Evolutionary conservation across 2,888 invertebrate species (phyloP), one percentile per base, ranked within the genome.

Genomic region (Gymnoscelis rufifasciata): DNA sequence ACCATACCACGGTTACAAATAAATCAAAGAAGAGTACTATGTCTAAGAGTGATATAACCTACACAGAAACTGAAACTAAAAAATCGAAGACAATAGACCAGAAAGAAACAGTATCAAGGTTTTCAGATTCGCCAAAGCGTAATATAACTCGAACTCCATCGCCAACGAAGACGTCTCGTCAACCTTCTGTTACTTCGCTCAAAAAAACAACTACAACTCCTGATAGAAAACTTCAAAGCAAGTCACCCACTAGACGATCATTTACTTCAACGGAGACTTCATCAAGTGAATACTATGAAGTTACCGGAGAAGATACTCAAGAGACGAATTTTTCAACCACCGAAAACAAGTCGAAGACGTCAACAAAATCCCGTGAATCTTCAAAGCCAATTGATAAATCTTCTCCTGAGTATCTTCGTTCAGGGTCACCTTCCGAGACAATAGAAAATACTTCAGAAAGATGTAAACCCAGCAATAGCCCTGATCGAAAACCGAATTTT

Each of bases 401-500:
- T 38, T 15, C 43, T 44, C 28, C 46, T 29, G 37, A 55, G 7
- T 28, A 39, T 30, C 30, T 24, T 43, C 40, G 37, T 15, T 46
- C 35, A 14, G 42, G 10, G 24, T 49, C 49, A 10, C 51, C 43
- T 10, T 29, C 40, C 1, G 38, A 15, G 12, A 12, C 48, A 4
- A 31, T 30, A 39, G 29, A 38, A 40, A 23, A 27, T 3, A 29
- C 47, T 40, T n/a, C 46, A 2, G 50, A 49, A n/a, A 51, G 50
- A 31, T 23, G 44, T 27, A 46, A 46, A 40, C 11, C 50, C 14
- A 56, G 39, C 33, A 37, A 45, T 8, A 71, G 66, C 40, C 64
- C 66, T 36, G 67, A 66, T 45, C 60, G 50, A 46, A 62, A 60
- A 47, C 53, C 60, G 35, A 53, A 51, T 15, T 56, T 54, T 19